Evolutionary conservation across 2,888 invertebrate species (phyloP).

Genomic region (Rhagonycha lutea): DNA sequence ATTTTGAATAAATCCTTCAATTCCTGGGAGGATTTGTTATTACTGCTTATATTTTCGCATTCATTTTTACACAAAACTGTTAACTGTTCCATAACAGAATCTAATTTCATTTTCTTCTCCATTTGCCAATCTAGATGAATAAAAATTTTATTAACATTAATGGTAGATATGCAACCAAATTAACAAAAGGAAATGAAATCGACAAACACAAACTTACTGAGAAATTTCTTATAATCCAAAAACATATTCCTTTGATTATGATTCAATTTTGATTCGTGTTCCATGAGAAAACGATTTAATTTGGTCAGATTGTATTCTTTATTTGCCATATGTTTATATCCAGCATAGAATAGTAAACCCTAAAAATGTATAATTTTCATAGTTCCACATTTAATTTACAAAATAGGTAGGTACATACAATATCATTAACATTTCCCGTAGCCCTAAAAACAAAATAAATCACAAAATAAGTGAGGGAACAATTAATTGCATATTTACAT

Average conservation of each 20-base stretch:
- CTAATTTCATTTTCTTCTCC: slow-evolving; percentile 37
- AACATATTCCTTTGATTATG: slow-evolving; percentile 38
- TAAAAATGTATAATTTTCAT: slow-evolving; percentile 30
- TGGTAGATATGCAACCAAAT: slow-evolving; percentile 13
- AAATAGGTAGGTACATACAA: slow-evolving; percentile 38
- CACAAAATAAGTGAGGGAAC: slow-evolving; percentile 4
- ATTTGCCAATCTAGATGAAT: slow-evolving; percentile 45
- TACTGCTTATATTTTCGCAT: slow-evolving; percentile 36
- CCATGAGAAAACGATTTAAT: slow-evolving; percentile 40
- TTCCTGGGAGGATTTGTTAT: slow-evolving; percentile 37
- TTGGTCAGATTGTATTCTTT: slow-evolving; percentile 37
- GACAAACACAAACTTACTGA: slow-evolving; percentile 36
- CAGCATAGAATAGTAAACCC: slow-evolving; percentile 45
- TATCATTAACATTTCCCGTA: slow-evolving; percentile 42
- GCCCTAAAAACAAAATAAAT: slow-evolving; percentile 41
- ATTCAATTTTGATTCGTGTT: slow-evolving; percentile 41
- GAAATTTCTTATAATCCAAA: slow-evolving; percentile 40
- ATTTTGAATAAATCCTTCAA: slow-evolving; percentile 48
- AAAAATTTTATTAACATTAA: slow-evolving; percentile 4
- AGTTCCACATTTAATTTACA: background rate
- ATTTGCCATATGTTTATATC: slow-evolving; percentile 39
- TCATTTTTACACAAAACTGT: slow-evolving; percentile 42
- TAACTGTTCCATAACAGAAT: slow-evolving; percentile 45
- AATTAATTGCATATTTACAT: slow-evolving; percentile 61
- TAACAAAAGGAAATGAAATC: slow-evolving; percentile 7